Percentiles rank a stretch among this genome's conserved stretches.
Conservation (phyloP, 2,888 invertebrate species). For the Orthosia gracilis region DNA sequence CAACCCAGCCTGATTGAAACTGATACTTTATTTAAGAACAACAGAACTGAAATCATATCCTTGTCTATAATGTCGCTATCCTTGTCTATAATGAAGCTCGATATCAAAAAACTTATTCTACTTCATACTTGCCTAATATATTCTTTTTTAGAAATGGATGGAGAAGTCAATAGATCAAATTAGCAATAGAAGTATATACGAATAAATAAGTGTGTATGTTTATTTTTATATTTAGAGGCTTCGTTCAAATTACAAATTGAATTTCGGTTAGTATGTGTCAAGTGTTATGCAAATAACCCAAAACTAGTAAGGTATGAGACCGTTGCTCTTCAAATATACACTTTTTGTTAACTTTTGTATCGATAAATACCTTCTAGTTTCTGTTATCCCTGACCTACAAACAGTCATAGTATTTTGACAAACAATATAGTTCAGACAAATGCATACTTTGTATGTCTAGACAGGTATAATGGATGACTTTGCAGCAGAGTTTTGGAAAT, state of each 20-base stretch:
- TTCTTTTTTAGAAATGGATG: background rate
- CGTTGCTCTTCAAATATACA: slow-evolving; percentile 9
- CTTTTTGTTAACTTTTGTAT: slow-evolving; percentile 30
- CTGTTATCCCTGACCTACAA: slow-evolving; percentile 40
- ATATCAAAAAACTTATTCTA: slow-evolving; percentile 1
- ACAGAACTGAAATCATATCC: slow-evolving; percentile 23
- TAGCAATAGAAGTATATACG: slow-evolving; percentile 2
- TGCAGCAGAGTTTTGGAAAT: background rate
- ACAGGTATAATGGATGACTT: slow-evolving; percentile 13
- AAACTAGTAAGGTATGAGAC: slow-evolving; percentile 11
- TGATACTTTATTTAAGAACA: slow-evolving; percentile 24
- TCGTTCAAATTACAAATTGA: slow-evolving; percentile 27
- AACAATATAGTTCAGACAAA: slow-evolving; percentile 13
- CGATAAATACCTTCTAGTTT: slow-evolving; percentile 24
- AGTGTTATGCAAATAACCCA: slow-evolving; percentile 29
- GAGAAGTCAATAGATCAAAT: slow-evolving; percentile 2
- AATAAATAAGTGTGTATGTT: slow-evolving; percentile 18
- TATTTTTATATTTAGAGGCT: slow-evolving; percentile 41
- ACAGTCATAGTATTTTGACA: slow-evolving; percentile 17
- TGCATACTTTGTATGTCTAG: slow-evolving; percentile 13
- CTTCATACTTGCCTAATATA: background rate
- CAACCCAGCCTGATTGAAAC: slow-evolving; percentile 6
- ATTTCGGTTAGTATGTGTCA: slow-evolving; percentile 36
- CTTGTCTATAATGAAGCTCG: slow-evolving; percentile 4
- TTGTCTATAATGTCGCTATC: slow-evolving; percentile 11